A percentile compares a stretch with the other conserved stretches of the same genome.
Evolutionary conservation across 2,888 invertebrate genomes (phyloP).

Genomic region (Ochropacha duplaris): DNA sequence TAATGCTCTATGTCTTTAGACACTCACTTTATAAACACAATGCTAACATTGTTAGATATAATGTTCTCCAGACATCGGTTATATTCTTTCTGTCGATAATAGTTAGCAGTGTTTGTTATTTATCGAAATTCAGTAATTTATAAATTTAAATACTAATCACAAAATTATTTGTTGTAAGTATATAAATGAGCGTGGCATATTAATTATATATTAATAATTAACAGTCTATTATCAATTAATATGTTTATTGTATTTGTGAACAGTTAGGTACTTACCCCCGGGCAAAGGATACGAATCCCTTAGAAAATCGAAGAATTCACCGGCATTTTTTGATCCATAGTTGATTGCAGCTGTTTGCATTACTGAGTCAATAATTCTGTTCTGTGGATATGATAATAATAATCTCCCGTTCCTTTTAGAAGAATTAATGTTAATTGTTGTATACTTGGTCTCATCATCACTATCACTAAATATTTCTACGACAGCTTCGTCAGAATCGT

Average conservation of each 20-base stretch:
- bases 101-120: too few species aligned
- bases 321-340: constrained; percentile 31
- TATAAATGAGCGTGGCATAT: background rate
- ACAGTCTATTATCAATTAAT: too few species aligned
- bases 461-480: constrained; percentile 19
- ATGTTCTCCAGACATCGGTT: too few species aligned
- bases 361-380: constrained; percentile 48
- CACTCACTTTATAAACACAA: too few species aligned
- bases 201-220: background rate
- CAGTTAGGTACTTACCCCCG: constrained; percentile 46
- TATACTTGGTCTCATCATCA: constrained; percentile 11
- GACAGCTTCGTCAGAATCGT: constrained; percentile 18
- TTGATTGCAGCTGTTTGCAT: constrained; percentile 39
- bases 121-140: too few species aligned
- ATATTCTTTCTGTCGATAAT: too few species aligned
- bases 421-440: background rate
- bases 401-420: constrained; percentile 28
- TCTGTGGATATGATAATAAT: constrained; percentile 40
- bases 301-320: constrained; percentile 58
- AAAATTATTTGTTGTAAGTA: too few species aligned
- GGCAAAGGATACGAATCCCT: constrained; percentile 63
- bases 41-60: too few species aligned
- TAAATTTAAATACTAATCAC: too few species aligned
- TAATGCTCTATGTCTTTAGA: too few species aligned
- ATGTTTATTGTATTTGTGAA: background rate